Base-by-base conservation (phyloP, 1,140 invertebrate genomes). In the Danaus melanippus region DNA sequence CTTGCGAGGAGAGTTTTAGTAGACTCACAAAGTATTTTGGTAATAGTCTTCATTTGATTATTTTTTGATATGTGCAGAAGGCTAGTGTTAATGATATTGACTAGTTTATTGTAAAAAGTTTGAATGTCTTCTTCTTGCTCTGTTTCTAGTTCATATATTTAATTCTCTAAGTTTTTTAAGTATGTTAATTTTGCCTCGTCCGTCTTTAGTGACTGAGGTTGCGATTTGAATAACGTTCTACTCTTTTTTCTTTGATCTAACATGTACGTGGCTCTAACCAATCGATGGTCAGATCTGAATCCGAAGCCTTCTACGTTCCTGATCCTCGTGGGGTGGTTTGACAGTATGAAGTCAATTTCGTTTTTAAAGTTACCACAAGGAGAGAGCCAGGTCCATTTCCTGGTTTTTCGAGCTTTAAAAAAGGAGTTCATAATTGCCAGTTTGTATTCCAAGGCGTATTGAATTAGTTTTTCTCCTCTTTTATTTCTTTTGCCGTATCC, bases 1-100 rank as follows among this genome's bases (percentile, higher is more conserved):
- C 44, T 60, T 49, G 54, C 56, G 11, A 69, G 58, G 10, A 70
- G 32, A 48, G 56, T 12, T 15, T 44, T n/a, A n/a, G n/a, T n/a
- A n/a, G n/a, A n/a, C n/a, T 57, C 9, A 11, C 17, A 41, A 9
- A 57, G 12, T 10, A 57, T 51, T 12, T 50, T 50, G n/a, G 8
- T 45, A 12, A 3, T 15, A 4, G 7, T 42, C 12, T 54, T 12
- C 8, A 12, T 49, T 47, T 40, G 7, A 9, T 10, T 45, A 5
- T 21, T 46, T 9, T 46, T 49, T 11, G 1, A 21, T 12, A 11
- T 57, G 48, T 15, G 12, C 46, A 12, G 17, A 0, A 56, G n/a
- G n/a, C 54, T 50, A 11, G 32, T 50, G n/a, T 56, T 50, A 10
- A 56, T 56, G 9, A 10, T 45, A 4, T 45, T 8, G n/a, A 15